Evolutionary conservation across 2,888 invertebrate species (phyloP).

Genomic region (Hirtodrosophila duncani): DNA sequence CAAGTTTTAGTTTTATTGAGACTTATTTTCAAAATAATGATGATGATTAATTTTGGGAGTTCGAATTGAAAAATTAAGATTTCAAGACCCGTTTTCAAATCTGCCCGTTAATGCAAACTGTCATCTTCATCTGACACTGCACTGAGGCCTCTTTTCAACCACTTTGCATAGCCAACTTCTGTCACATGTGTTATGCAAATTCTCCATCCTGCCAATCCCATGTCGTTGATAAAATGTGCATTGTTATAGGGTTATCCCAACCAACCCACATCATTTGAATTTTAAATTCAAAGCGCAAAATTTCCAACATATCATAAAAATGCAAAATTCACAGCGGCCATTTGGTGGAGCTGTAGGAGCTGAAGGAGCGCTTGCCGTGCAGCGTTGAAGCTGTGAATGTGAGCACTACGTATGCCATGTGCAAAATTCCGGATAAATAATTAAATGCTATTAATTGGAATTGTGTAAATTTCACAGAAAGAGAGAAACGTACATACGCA

Average conservation of each 20-base stretch:
- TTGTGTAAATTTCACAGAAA: slow-evolving; percentile 64
- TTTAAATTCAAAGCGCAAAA: slow-evolving; percentile 37
- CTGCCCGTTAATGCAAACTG: too few relatives aligned
- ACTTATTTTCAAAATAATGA: neutral
- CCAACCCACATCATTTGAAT: slow-evolving; percentile 33
- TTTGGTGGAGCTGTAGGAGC: slow-evolving; percentile 14
- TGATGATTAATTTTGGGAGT: neutral
- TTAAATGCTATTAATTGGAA: slow-evolving; percentile 68
- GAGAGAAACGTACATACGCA: slow-evolving; percentile 3
- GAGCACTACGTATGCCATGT: too few relatives aligned
- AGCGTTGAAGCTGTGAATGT: slow-evolving; percentile 14
- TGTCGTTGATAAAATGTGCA: too few relatives aligned
- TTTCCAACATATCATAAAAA: slow-evolving; percentile 54
- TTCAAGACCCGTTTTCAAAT: too few relatives aligned
- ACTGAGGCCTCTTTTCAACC: neutral
- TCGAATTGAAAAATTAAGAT: neutral
- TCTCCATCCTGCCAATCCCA: too few relatives aligned
- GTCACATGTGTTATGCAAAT: too few relatives aligned
- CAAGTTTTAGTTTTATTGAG: neutral
- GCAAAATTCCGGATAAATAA: slow-evolving; percentile 69
- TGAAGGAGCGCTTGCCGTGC: neutral
- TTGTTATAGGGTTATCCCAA: slow-evolving; percentile 21
- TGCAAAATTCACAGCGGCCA: slow-evolving; percentile 64
- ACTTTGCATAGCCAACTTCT: neutral
- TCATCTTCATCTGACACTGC: too few relatives aligned